Base-by-base conservation (phyloP, 2,888 invertebrate species). In the Conus canariensis region DNA sequence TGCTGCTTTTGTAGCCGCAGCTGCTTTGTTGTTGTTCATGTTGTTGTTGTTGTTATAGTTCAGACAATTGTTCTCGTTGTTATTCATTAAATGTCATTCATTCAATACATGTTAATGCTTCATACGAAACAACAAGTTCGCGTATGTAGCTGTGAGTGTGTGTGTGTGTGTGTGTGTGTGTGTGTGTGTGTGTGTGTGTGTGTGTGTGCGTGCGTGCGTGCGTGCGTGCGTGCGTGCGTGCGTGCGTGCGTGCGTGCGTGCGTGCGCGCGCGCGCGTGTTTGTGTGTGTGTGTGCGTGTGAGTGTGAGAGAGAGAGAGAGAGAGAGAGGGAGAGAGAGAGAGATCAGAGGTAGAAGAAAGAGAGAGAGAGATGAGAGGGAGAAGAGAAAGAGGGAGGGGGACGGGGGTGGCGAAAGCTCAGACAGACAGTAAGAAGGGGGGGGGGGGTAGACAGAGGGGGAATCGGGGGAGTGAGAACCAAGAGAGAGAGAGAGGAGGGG, bases 361-460 rank as follows among this genome's bases (percentile, higher is more conserved):
- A 83, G 56, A 83, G 83, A 83, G 56, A 56, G 56, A 19, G 19
- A 19, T 19, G 82, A 56, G n/a, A 56, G 82, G 19, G 82, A 56
- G 30, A 45, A 12, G 82, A 82, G 14, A 82, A 16, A 45, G 82
- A 82, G 82, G 45, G 82, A 82, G 82, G 82, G 45, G 30, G 30
- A 25, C 10, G 19, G 77, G 30, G 77, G 7, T 7, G 25, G 19
- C 6, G 59, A 59, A 59, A 59, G 59, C 59, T 59, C 59, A 85
- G 85, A 85, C 59, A 85, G 85, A 85, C n/a, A 85, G 85, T 56
- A 58, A 85, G 85, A 85, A n/a, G 25, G 59, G 85, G 22, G 16
- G 30, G 45, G 3, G 14, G 16, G 77, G 0, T 10, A 30, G 12
- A 6, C 9, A 22, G 30, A 14, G 30, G 12, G 12, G 45, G 30